Base-by-base conservation (phyloP, 2,888 invertebrate genomes). In the Heteromyza rotundicornis region DNA sequence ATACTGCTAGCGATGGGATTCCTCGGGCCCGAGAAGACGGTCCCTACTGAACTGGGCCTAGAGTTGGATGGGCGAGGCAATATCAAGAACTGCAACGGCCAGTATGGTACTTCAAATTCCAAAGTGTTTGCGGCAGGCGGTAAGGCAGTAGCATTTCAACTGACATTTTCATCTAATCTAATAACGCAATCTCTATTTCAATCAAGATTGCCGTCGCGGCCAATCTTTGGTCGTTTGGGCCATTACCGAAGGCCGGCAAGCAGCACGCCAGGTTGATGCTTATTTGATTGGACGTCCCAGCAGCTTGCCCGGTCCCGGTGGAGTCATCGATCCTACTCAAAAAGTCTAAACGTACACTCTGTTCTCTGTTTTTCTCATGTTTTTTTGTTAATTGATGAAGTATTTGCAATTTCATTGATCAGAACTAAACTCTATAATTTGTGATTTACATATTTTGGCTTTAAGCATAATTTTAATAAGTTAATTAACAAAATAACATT, bases 151-250 rank as follows among this genome's bases (percentile, higher is more conserved):
- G n/a, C n/a, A n/a, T 23, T 19, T 22, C 14, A 44, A 20, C 35
- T 20, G 7, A 5, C 5, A 22, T 16, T 16, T 20, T 51, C 10
- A n/a, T 27, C 12, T 44, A 53, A 49, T n/a, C 16, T 57, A 27
- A 27, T 7, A 27, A 27, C 10, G 5, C 27, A 10, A 27, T 7
- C 10, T 64, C 5, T 32, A 14, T 12, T 35, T 60, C 8, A 14
- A 61, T 65, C 0, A 80, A 95, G 99, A 99, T 87, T 99, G 98
- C 82, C 92, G 97, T 35, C 90, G 98, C 72, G 99, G 99, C n/a
- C 99, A 99, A 81, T 98, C 98, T 0, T 86, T 99, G 61, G 97
- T 99, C 2, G 99, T 99, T 8, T 98, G 98, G 95, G 99, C 98
- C 19, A 99, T 99, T 68, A 88, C 94, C 0, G 99, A 99, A 83